Conservation (phyloP, 2,113 vertebrate species). For the Apteryx owenii region DNA sequence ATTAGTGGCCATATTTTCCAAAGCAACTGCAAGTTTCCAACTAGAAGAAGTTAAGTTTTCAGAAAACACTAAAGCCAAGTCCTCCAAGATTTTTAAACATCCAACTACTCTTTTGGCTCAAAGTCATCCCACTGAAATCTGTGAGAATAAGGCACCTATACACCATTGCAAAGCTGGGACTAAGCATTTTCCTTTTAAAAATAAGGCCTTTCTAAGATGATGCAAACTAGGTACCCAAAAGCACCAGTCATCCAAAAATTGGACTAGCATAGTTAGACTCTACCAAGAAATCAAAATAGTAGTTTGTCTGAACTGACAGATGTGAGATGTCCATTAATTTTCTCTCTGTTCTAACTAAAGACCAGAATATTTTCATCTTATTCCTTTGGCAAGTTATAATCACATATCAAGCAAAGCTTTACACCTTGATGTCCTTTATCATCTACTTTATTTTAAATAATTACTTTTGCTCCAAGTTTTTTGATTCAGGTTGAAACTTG, state of each 20-base stretch:
- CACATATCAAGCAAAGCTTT: not conserved
- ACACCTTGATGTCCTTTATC: not conserved
- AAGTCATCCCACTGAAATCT: not conserved
- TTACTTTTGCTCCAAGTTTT: not conserved
- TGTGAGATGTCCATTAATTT: not conserved
- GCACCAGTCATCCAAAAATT: not conserved
- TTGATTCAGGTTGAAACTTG: not conserved
- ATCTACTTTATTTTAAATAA: not conserved
- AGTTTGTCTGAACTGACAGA: not conserved
- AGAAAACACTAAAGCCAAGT: not conserved
- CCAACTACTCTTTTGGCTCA: fast-evolving
- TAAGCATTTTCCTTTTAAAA: not conserved
- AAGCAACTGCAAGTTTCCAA: not conserved
- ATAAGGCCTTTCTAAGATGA: not conserved
- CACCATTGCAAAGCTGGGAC: not conserved
- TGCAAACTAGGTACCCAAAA: not conserved
- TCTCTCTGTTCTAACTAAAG: not conserved
- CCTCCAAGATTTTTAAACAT: not conserved
- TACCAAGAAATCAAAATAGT: not conserved
- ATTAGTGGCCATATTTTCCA: not conserved
- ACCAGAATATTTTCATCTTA: not conserved
- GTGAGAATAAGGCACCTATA: not conserved
- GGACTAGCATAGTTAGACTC: not conserved
- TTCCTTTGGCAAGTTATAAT: not conserved
- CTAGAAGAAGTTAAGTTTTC: not conserved